Evolutionary conservation across 2,888 invertebrate genomes (phyloP), one percentile per base, ranked within the genome.

Genomic region (Caenorhabditis sp.): DNA sequence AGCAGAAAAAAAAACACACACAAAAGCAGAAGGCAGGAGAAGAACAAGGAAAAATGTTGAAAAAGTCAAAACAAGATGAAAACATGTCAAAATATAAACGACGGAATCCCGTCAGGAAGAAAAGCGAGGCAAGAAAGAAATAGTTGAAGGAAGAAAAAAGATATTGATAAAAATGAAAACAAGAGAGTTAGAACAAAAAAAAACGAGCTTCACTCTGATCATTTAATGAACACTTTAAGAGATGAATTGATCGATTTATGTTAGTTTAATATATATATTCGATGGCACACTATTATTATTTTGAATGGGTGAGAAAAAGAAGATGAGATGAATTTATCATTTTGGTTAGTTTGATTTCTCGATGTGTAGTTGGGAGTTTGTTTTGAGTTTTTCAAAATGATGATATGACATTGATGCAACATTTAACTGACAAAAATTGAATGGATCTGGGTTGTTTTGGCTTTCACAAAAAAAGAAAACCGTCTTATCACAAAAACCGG

Each of bases 41-140:
- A 31, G 31, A 43, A 43, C 43, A 12, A 14, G 43, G 43, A 14
- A 31, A 31, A 43, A 43, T 43, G 43, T 43, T 43, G 43, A 43
- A 43, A 43, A 43, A 43, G 43, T 43, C 43, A 43, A 43, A 43
- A 43, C 43, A 43, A 43, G 43, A 43, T 43, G 43, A 43, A 43
- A 43, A 43, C 43, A 43, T 43, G 43, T 43, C 43, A 43, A 43
- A 43, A 43, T 43, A 43, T 31, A 31, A 31, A 43, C 14, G 14
- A 43, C 7, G 43, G 43, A 17, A 43, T 43, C 43, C 43, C 43
- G 43, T 43, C 43, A 43, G 17, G 43, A 43, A 43, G 43, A 43
- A 43, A 43, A 43, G 17, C 3, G 43, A 43, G 17, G 7, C 12
- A 43, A 43, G 43, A 43, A 43, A 43, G 17, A 43, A 43, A 43